Evolutionary conservation across 2,797 vertebrate species (phyloP).

Genomic region (Microchirus variegatus): DNA sequence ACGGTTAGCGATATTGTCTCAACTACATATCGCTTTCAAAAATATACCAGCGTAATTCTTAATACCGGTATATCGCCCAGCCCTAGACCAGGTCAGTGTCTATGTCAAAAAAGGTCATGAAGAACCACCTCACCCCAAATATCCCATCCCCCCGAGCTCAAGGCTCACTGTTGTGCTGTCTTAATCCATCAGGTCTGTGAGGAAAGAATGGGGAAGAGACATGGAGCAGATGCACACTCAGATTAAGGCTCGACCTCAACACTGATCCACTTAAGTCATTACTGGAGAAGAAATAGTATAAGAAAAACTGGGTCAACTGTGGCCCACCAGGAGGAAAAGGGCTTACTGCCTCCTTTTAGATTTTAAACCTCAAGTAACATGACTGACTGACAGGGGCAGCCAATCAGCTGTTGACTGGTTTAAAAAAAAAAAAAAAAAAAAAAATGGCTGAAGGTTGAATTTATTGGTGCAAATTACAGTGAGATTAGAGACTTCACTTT

Average conservation of each 20-base stretch:
- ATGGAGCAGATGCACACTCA: slow-evolving; percentile 75
- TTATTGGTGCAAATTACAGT: no score
- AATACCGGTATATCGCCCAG: no score
- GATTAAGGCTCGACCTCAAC: slow-evolving; percentile 68
- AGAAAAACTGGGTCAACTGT: slow-evolving; percentile 27
- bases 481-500: no score
- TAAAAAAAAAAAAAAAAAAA: not conserved
- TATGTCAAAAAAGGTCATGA: no score
- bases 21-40: no score
- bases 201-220: slow-evolving; percentile 26
- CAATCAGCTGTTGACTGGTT: not conserved
- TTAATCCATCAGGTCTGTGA: slow-evolving; percentile 64
- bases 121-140: not conserved
- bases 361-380: slow-evolving; percentile 21
- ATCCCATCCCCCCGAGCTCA: slow-evolving; percentile 9
- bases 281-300: slow-evolving; percentile 46
- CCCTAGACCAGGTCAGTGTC: no score
- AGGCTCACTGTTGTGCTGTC: slow-evolving; percentile 42
- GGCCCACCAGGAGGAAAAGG: slow-evolving; percentile 33
- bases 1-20: no score
- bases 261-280: slow-evolving; percentile 83
- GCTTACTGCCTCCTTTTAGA: slow-evolving; percentile 30
- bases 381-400: not conserved
- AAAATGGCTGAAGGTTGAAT: no score
- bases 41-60: no score